These are phyloP conservation scores for Acridotheres tristis DNA, from an alignment of 2,797 vertebrate genomes.

Conservation along the genomic window DNA sequence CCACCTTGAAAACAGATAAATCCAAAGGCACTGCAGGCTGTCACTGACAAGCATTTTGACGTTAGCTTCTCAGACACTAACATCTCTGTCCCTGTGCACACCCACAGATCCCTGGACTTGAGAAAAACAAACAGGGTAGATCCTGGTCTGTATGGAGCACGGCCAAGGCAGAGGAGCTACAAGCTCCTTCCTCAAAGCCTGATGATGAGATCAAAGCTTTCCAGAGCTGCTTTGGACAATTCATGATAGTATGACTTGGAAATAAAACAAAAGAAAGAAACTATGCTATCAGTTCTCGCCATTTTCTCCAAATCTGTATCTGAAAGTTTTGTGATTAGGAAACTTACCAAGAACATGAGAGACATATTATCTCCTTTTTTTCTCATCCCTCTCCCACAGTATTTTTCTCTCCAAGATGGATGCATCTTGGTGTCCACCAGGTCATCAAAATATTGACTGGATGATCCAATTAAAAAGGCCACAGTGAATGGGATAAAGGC, in stretches of 20 bases:
- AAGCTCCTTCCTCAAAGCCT: neutral
- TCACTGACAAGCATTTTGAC: neutral
- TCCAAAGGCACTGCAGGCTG: neutral
- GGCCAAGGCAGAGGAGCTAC: fast-evolving
- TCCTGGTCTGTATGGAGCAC: fast-evolving
- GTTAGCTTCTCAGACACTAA: neutral
- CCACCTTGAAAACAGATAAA: neutral
- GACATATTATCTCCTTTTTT: neutral
- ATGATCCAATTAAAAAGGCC: neutral
- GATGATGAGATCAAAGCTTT: neutral
- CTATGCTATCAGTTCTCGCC: fast-evolving
- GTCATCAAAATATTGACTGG: neutral
- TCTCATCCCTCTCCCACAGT: neutral
- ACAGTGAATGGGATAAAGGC: neutral
- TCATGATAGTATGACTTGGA: neutral
- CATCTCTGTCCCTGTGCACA: neutral
- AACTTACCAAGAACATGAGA: neutral
- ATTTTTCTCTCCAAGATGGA: neutral
- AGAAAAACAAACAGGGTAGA: neutral
- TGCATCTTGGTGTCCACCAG: neutral
- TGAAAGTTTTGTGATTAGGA: neutral
- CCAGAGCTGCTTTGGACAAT: neutral
- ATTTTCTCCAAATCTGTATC: neutral
- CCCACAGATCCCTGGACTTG: fast-evolving
- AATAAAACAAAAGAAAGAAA: neutral